These are phyloP conservation scores for Ophion ellenae DNA, from an alignment of 2,888 invertebrate genomes.

Conservation along the genomic window DNA sequence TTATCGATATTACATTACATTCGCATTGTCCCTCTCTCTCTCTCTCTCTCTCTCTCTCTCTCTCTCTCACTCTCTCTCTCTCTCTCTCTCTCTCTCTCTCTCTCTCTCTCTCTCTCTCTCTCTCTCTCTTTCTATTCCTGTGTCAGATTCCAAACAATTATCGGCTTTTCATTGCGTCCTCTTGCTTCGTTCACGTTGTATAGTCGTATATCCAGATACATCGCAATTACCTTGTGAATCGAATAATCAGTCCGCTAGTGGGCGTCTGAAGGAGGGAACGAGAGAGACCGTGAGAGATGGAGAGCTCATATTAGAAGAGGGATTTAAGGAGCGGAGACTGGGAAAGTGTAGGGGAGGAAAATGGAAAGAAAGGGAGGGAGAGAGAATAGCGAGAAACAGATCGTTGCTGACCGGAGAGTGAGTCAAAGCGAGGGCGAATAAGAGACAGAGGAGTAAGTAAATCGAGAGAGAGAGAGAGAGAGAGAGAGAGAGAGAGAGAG, in stretches of 20 bases:
- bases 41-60: no score
- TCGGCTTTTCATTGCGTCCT: neutral
- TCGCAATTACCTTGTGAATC: slow-evolving; percentile 63
- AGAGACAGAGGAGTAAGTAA: neutral
- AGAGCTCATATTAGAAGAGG: neutral
- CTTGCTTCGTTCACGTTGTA: slow-evolving; percentile 21
- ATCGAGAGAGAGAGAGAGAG: neutral
- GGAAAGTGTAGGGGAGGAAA: no score
- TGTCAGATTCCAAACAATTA: slow-evolving; percentile 34
- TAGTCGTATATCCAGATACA: slow-evolving; percentile 42
- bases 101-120: neutral
- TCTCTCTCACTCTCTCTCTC: no score
- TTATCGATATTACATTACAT: slow-evolving; percentile 50
- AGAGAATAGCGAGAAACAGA: neutral
- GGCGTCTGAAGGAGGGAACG: neutral
- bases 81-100: no score
- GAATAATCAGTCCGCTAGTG: slow-evolving; percentile 59
- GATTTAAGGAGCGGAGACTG: no score
- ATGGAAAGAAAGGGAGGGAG: neutral
- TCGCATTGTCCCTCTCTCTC: slow-evolving; percentile 1
- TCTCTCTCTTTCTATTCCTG: neutral
- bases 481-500: slow-evolving; percentile 11
- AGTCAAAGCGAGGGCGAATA: no score
- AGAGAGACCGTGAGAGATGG: neutral
- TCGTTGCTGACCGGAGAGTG: no score